Percentiles rank a stretch among this genome's conserved stretches.
Evolutionary conservation across 2,888 invertebrate species (phyloP).

Genomic region (Heliconius aoede): DNA sequence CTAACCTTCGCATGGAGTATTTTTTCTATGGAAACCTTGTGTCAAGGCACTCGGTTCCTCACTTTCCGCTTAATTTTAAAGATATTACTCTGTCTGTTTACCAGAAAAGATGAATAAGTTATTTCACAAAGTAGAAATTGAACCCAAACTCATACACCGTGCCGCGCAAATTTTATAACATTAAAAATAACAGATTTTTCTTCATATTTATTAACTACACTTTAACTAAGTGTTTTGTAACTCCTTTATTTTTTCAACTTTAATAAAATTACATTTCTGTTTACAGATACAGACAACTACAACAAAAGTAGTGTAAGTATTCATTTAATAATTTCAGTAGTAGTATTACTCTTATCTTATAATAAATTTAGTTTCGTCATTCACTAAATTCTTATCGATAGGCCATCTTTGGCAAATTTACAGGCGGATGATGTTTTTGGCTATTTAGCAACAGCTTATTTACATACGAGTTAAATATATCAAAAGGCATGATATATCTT

Average conservation of each 20-base stretch:
- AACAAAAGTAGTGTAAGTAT: conserved; percentile 28
- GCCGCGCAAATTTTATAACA: not conserved
- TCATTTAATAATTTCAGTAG: conserved; percentile 14
- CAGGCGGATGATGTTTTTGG: conserved; percentile 54
- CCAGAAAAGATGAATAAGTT: no score
- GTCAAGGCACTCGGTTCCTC: no score
- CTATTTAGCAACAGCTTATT: conserved; percentile 28
- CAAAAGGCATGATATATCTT: not conserved
- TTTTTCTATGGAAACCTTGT: no score
- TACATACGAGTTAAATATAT: not conserved
- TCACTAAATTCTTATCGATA: conserved; percentile 56
- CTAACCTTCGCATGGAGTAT: no score
- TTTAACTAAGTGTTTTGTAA: not conserved
- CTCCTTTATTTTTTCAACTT: not conserved
- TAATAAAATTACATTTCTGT: not conserved
- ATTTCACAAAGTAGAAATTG: not conserved
- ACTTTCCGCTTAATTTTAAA: no score
- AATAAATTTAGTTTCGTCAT: conserved; percentile 32
- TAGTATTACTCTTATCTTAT: not conserved
- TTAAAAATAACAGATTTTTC: not conserved
- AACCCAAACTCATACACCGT: not conserved
- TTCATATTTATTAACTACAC: not conserved
- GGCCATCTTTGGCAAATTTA: conserved; percentile 63
- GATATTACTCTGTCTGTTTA: no score
- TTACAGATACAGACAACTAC: conserved; percentile 25